phyloP scores from a whole-genome alignment of 35 echinoderm and acorn worm genomes.

The Lytechinus pictus region DNA sequence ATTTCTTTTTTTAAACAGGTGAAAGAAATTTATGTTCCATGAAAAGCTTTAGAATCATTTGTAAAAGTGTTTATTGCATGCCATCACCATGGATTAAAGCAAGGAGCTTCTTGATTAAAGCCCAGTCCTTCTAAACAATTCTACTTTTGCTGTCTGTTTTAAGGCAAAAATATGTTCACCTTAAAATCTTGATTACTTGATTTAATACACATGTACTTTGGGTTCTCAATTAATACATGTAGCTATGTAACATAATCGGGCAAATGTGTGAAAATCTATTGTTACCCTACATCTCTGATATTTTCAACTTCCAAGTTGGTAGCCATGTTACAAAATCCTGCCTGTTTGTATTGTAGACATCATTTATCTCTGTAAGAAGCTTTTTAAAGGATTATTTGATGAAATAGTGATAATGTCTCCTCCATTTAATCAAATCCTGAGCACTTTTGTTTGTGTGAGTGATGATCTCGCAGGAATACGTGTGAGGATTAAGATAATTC shows the following conservation, averaged over 20 bases:
- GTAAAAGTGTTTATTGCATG: neutral
- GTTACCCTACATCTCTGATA: neutral
- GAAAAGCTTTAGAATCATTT: neutral
- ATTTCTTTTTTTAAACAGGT: neutral
- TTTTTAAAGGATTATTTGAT: neutral
- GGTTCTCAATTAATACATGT: neutral
- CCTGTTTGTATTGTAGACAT: neutral
- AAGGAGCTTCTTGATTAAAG: no score
- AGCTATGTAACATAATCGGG: neutral
- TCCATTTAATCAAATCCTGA: neutral
- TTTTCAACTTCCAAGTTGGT: neutral
- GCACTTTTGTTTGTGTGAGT: neutral
- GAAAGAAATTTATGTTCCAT: neutral
- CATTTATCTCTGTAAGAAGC: neutral
- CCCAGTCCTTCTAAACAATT: no score
- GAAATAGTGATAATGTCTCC: neutral
- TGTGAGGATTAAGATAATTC: constrained; percentile 3
- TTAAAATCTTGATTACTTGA: neutral
- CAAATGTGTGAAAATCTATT: neutral
- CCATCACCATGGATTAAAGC: neutral
- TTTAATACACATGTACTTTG: neutral
- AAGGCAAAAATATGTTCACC: neutral
- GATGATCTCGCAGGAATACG: neutral
- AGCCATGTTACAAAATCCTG: neutral
- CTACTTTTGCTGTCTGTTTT: neutral